Evolutionary conservation across 1,140 invertebrate species (phyloP).

Genomic region (Brachionus koreanus): DNA sequence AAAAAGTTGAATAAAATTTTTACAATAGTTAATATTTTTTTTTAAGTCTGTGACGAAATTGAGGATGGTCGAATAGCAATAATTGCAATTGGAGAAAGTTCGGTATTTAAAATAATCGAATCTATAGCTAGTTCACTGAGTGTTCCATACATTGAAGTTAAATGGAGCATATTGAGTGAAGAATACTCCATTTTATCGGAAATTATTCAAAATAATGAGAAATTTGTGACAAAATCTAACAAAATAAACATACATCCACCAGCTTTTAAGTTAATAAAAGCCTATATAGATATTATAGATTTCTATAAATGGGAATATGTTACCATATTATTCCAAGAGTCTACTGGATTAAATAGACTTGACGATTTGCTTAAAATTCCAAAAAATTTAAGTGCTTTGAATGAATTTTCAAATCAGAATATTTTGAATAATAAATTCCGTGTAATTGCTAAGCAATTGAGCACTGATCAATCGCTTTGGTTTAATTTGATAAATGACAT

Average conservation of each 20-base stretch:
- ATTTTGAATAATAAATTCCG: constrained; percentile 3
- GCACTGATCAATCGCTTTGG: neutral
- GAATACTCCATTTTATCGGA: neutral
- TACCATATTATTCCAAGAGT: constrained; percentile 17
- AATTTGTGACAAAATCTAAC: neutral
- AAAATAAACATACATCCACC: constrained; percentile 41
- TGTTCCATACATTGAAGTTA: constrained; percentile 30
- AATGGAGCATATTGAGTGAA: neutral
- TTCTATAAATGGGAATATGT: constrained; percentile 31
- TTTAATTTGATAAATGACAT: neutral
- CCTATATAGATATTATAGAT: neutral
- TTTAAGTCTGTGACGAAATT: constrained; percentile 5
- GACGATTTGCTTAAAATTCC: constrained; percentile 2
- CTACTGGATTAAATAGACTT: neutral
- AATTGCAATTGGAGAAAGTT: neutral
- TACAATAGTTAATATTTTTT: neutral
- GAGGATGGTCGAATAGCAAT: constrained; percentile 28
- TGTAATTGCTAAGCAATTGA: neutral
- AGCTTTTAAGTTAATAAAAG: neutral
- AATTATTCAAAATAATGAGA: neutral
- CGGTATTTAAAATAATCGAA: neutral
- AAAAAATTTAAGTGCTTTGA: neutral
- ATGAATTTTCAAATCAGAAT: neutral
- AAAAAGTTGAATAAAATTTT: neutral
- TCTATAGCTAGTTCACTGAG: constrained; percentile 9